A percentile compares a stretch with the other conserved stretches of the same genome.
These are phyloP conservation scores for Heliocidaris tuberculata DNA, from an alignment of 35 echinoderm and acorn worm genomes.

Conservation along the genomic window DNA sequence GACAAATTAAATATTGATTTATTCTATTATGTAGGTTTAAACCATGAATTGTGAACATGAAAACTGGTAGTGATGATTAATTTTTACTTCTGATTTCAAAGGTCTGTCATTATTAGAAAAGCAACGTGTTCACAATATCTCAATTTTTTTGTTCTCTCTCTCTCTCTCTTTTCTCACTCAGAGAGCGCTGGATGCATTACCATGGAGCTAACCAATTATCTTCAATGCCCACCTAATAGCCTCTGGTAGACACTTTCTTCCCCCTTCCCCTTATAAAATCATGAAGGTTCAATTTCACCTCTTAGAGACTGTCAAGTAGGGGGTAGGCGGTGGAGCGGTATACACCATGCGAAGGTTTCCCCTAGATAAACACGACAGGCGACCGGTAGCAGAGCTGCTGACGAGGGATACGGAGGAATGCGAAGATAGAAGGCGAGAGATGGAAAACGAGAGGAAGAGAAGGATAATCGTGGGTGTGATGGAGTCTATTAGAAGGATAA, in stretches of 20 bases:
- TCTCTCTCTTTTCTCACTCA: not conserved
- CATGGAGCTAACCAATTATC: not conserved
- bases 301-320: not conserved
- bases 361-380: not conserved
- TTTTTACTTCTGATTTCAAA: not conserved
- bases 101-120: not conserved
- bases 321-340: not conserved
- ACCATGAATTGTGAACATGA: no score
- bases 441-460: no score
- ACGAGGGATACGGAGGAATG: not conserved
- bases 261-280: not conserved
- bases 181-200: not conserved
- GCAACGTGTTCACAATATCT: not conserved
- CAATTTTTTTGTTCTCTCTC: not conserved
- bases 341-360: not conserved
- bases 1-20: no score
- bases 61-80: no score
- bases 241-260: not conserved
- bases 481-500: not conserved
- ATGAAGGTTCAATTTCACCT: not conserved
- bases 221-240: not conserved
- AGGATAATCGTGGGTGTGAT: no score
- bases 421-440: not conserved
- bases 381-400: not conserved
- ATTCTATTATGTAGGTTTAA: no score